These are phyloP conservation scores for Oncopeltus fasciatus DNA, from an alignment of 1,140 invertebrate species.

Conservation along the genomic window DNA sequence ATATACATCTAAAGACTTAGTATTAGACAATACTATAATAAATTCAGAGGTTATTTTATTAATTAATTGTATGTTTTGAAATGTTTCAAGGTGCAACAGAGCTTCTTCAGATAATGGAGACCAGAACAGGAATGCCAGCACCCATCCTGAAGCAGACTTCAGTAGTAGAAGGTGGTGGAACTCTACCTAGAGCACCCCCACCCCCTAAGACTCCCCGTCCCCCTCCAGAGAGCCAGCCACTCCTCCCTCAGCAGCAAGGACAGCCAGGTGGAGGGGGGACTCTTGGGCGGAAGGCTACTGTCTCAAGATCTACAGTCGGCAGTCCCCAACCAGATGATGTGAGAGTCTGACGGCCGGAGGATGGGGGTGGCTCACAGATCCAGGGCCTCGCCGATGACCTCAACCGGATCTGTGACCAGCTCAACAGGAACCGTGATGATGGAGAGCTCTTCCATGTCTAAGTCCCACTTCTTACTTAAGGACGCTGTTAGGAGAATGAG, in stretches of 20 bases:
- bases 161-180: not conserved
- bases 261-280: too few species aligned
- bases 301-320: too few species aligned
- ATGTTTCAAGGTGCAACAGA: conserved; percentile 22
- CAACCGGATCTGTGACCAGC: conserved; percentile 24
- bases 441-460: conserved; percentile 22
- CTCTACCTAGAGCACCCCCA: conserved; percentile 20
- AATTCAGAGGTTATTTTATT: too few species aligned
- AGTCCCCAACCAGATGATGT: conserved; percentile 20
- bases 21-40: conserved; percentile 17
- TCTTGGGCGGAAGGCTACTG: conserved; percentile 14
- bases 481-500: too few species aligned
- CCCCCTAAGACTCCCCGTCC: conserved; percentile 21
- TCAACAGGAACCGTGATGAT: conserved; percentile 18
- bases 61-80: not conserved
- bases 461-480: too few species aligned
- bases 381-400: conserved; percentile 22
- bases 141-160: conserved; percentile 14
- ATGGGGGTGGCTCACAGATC: conserved; percentile 19
- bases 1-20: too few species aligned
- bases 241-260: conserved; percentile 20
- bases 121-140: conserved; percentile 9
- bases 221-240: conserved; percentile 23
- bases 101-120: conserved; percentile 24
- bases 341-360: conserved; percentile 25